Percentiles rank a stretch among this genome's conserved stretches.
These are phyloP conservation scores for Chelonus insularis DNA, from an alignment of 1,140 invertebrate species.

Conservation along the genomic window DNA sequence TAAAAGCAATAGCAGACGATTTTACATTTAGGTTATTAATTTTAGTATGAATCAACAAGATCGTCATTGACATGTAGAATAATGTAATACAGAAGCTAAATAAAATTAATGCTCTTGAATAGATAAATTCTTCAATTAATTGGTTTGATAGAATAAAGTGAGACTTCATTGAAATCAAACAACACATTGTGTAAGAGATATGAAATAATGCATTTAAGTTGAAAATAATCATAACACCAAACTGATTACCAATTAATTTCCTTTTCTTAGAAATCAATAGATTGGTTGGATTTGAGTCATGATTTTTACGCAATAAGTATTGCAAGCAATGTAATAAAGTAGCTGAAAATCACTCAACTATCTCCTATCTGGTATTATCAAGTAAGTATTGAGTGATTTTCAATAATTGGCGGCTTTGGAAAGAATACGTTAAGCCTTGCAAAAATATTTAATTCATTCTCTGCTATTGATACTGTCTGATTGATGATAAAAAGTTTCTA, in stretches of 20 bases:
- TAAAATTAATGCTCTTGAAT: no score
- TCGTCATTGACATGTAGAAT: no score
- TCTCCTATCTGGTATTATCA: background rate
- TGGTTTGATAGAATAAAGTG: background rate
- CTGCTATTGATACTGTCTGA: no score
- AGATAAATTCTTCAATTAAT: no score
- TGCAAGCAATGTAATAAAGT: conserved; percentile 19
- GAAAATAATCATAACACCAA: background rate
- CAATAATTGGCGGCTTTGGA: conserved; percentile 21
- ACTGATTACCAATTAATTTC: conserved; percentile 25
- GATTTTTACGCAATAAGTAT: conserved; percentile 23
- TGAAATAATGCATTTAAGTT: background rate
- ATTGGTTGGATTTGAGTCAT: conserved; percentile 5
- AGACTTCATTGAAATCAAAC: background rate
- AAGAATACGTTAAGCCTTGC: conserved; percentile 7
- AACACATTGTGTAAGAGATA: conserved; percentile 1
- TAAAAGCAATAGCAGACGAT: background rate
- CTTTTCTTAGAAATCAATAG: conserved; percentile 12
- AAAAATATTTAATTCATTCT: background rate
- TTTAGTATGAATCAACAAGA: no score
- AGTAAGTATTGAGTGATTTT: conserved; percentile 16
- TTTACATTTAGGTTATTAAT: no score
- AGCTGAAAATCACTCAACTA: conserved; percentile 25
- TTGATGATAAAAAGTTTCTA: no score
- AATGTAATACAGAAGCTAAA: no score